A percentile compares a stretch with the other conserved stretches of the same genome.
phyloP scores from a whole-genome alignment of 1,140 invertebrate genomes.

The Agrilus planipennis region DNA sequence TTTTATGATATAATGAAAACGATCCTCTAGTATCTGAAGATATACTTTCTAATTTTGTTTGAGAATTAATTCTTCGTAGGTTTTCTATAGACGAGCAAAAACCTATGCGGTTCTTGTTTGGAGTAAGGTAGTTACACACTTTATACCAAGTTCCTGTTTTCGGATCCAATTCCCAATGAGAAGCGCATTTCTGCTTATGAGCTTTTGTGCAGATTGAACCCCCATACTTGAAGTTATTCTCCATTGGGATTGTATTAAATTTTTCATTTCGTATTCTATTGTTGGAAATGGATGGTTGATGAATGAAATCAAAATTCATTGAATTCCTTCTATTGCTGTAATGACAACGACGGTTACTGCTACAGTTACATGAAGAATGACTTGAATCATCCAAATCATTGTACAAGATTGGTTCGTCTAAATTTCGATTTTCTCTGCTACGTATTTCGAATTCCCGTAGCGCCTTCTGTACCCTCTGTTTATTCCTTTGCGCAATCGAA shows the following conservation, averaged over 20 bases:
- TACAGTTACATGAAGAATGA: conserved; percentile 9
- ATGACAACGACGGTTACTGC: conserved; percentile 12
- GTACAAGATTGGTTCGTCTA: conserved; percentile 27
- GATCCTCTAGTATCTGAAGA: too few relatives aligned
- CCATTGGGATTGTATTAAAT: conserved; percentile 13
- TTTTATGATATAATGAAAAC: neutral
- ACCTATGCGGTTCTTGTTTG: neutral
- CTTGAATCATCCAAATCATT: conserved; percentile 18
- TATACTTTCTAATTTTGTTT: too few relatives aligned
- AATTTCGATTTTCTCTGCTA: conserved; percentile 26
- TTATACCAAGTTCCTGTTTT: conserved; percentile 5
- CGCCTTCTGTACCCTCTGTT: conserved; percentile 23
- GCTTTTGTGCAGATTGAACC: conserved; percentile 5
- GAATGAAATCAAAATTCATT: conserved; percentile 10
- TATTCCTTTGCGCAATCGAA: conserved; percentile 21
- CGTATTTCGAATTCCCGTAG: conserved; percentile 28
- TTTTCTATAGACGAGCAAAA: neutral
- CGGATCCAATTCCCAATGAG: conserved; percentile 24
- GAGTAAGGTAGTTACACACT: neutral
- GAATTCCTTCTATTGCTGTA: conserved; percentile 12
- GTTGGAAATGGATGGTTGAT: conserved; percentile 10
- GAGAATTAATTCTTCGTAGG: too few relatives aligned
- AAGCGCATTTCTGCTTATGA: conserved; percentile 8
- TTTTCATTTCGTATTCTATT: conserved; percentile 11
- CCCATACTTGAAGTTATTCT: conserved; percentile 8